These are phyloP conservation scores for Spatula versicolor DNA, from an alignment of 2,797 vertebrate species.

Conservation along the genomic window DNA sequence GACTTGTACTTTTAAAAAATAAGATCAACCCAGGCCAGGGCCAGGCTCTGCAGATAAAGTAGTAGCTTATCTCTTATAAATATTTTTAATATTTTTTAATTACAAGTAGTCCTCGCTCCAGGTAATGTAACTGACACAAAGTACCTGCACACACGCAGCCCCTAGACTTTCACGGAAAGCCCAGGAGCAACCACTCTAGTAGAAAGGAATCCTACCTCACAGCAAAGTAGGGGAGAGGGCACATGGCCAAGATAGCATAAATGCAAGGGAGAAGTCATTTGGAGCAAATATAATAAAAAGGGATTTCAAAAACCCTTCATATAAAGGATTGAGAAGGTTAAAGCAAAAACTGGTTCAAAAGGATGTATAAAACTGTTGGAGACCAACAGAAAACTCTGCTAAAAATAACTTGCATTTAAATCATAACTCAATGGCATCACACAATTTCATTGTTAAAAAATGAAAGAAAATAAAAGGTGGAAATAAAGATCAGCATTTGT, in stretches of 20 bases:
- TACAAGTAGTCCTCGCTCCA: constrained; percentile 79
- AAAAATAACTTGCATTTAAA: constrained; percentile 56
- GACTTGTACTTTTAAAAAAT: constrained; percentile 76
- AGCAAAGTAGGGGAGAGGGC: constrained; percentile 73
- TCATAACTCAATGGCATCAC: constrained; percentile 65
- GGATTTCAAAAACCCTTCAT: constrained; percentile 23
- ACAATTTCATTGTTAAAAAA: constrained; percentile 59
- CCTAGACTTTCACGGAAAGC: constrained; percentile 84
- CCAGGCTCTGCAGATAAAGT: constrained; percentile 76
- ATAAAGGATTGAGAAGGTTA: constrained; percentile 58
- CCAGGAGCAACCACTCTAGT: constrained; percentile 73
- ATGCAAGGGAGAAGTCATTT: constrained; percentile 46
- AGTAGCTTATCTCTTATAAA: constrained; percentile 79
- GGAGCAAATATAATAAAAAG: constrained; percentile 63
- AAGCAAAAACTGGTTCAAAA: constrained; percentile 62
- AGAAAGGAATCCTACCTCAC: constrained; percentile 77
- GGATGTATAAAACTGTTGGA: constrained; percentile 60
- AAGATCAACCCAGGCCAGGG: constrained; percentile 66
- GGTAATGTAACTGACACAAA: constrained; percentile 74
- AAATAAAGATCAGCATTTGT: constrained; percentile 73
- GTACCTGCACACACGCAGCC: constrained; percentile 69
- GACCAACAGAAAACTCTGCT: constrained; percentile 49
- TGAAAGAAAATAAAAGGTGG: constrained; percentile 60
- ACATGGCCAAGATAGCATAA: constrained; percentile 58
- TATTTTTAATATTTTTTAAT: constrained; percentile 75